Evolutionary conservation across 2,113 vertebrate genomes (phyloP), one percentile per base, ranked within the genome.

Genomic region (Entomyzon cyanotis): DNA sequence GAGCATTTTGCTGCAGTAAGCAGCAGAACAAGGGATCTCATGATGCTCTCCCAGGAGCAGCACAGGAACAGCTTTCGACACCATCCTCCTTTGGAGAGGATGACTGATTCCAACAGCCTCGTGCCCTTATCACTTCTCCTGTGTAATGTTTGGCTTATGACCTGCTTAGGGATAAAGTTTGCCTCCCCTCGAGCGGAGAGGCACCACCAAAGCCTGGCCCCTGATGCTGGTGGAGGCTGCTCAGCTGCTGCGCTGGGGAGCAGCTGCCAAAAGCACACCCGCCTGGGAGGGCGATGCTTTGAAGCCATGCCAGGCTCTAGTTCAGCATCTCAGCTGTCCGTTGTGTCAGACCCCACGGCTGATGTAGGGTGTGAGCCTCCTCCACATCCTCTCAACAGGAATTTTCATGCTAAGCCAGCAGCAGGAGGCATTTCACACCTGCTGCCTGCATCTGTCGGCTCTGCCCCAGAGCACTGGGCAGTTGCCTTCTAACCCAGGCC

Each of bases 181-280:
- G 44, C 33, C 49, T 90, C 47, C 69, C 64, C 47, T 17, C 16
- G 55, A 28, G 64, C 0, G 0, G 37, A 35, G 71, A 62, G 39
- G 50, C 68, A 84, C 35, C 67, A 47, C 39, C 49, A 39, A 37
- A 79, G 84, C 41, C 41, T 16, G 18, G 62, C n/a, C 83, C 17
- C 28, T 13, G 53, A 24, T 50, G 80, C 84, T 88, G 78, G 41
- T 60, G 12, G 39, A 58, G 33, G 70, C 58, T 1, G 12, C 83
- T 90, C 94, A 95, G 91, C 89, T 90, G 84, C 83, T 89, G 59
- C 0, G 0, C 39, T 0, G 1, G 24, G 35, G 12, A 89, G 86
- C 93, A 93, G 93, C 95, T 95, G 94, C 82, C 84, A 82, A 58
- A 64, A 85, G 30, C 84, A 22, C 39, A 12, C 89, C 42, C 4